These are phyloP conservation scores for Drosophila paulistorum DNA, from an alignment of 1,140 invertebrate species.

Conservation along the genomic window DNA sequence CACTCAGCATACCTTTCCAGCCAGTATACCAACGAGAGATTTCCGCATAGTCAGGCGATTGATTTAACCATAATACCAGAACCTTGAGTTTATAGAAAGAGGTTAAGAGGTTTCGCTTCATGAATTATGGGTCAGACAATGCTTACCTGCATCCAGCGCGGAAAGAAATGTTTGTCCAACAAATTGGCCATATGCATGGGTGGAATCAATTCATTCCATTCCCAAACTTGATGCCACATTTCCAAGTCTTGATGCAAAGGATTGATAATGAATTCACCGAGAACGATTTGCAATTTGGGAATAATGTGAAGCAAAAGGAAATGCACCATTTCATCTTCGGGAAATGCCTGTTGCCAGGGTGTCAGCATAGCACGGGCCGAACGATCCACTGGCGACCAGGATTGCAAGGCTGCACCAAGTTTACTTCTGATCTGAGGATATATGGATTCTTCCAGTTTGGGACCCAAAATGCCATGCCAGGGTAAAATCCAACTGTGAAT, in stretches of 20 bases:
- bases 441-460: slow-evolving; percentile 89
- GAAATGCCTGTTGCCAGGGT: slow-evolving; percentile 95
- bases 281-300: slow-evolving; percentile 92
- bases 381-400: slow-evolving; percentile 96
- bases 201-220: slow-evolving; percentile 92
- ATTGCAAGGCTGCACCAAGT: slow-evolving; percentile 92
- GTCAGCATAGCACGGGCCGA: slow-evolving; percentile 96
- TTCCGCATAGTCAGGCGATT: slow-evolving; percentile 92
- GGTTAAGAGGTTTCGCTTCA: not conserved
- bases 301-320: slow-evolving; percentile 95
- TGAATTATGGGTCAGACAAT: not conserved
- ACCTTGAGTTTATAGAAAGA: slow-evolving; percentile 64
- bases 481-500: slow-evolving; percentile 98
- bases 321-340: slow-evolving; percentile 91
- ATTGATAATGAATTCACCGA: slow-evolving; percentile 91
- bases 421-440: slow-evolving; percentile 97
- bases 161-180: slow-evolving; percentile 94
- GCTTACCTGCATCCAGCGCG: slow-evolving; percentile 90
- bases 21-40: slow-evolving; percentile 94
- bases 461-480: slow-evolving; percentile 87
- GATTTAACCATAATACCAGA: slow-evolving; percentile 91
- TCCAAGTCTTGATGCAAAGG: slow-evolving; percentile 90
- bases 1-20: slow-evolving; percentile 92
- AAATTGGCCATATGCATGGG: slow-evolving; percentile 88
- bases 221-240: slow-evolving; percentile 93